phyloP scores from a whole-genome alignment of 2,113 vertebrate genomes.

The Microcebus jonahi region DNA sequence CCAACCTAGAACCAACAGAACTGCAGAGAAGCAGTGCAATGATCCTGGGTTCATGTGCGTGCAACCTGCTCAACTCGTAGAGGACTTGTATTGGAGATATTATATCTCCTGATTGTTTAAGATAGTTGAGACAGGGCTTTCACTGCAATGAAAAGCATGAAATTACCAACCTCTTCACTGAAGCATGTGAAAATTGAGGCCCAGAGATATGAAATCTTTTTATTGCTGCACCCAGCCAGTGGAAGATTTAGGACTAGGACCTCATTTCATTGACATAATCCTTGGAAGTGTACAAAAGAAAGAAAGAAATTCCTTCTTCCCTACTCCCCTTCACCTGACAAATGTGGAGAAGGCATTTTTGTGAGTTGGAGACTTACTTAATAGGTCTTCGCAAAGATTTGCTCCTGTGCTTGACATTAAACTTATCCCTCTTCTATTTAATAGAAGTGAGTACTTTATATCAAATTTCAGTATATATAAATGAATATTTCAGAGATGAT shows the following conservation, averaged over 20 bases:
- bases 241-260: neutral
- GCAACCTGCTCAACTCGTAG: neutral
- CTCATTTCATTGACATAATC: neutral
- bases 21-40: neutral
- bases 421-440: constrained; percentile 27
- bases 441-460: neutral
- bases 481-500: constrained; percentile 29
- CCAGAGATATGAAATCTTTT: neutral
- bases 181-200: neutral
- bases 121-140: neutral
- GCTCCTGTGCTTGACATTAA: neutral
- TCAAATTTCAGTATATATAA: constrained; percentile 36
- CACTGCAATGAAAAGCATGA: neutral
- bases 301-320: neutral
- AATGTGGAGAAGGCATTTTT: neutral
- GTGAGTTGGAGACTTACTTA: neutral
- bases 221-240: neutral
- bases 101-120: neutral
- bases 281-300: neutral
- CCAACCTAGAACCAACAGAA: neutral
- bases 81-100: neutral
- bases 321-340: neutral
- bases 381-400: neutral
- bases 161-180: neutral
- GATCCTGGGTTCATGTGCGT: neutral